Evolutionary conservation across 2,113 vertebrate genomes (phyloP), one percentile per base, ranked within the genome.

Genomic region (Planiliza haematocheilus): DNA sequence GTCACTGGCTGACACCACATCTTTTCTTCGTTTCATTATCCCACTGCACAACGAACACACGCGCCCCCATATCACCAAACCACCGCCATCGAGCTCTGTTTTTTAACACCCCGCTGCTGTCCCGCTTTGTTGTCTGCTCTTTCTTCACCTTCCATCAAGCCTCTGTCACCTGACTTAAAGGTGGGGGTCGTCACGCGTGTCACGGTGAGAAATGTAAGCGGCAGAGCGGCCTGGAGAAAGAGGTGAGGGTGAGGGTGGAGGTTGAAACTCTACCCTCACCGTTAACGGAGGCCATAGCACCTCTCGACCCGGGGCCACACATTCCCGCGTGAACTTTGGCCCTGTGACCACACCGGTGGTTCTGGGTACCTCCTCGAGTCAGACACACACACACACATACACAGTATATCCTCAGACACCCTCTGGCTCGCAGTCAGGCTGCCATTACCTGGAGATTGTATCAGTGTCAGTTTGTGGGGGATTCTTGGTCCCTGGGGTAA

Each of bases 371-470:
- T 76, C 86, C 79, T 82, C 30, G 8, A 81, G 64, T 69, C 59
- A 45, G 66, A 49, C 74, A 56, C n/a, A 12, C 70, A 77, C 50
- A 63, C 24, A 74, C 70, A 83, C 85, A 77, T 67, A 76, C 12
- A 63, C 59, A 68, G 36, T 58, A 83, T 70, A 68, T 82, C 70
- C 65, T 79, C 78, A 84, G 60, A 83, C 83, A 81, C 73, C 82
- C 88, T 76, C 84, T 83, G 82, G 88, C 83, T 83, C 63, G 77
- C 58, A 77, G 84, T 85, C 83, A 82, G 63, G 85, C 75, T 81
- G 73, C 75, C 81, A 91, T 91, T 93, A 92, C 91, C 90, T 92
- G 88, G 84, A 92, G 92, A 93, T 94, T 90, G 91, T 92, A 91
- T 93, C 93, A 87, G 89, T 93, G 91, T 93, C 91, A 86, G 80